A percentile compares a stretch with the other conserved stretches of the same genome.
phyloP scores from a whole-genome alignment of 2,888 invertebrate species.

The Sinelater perroti region DNA sequence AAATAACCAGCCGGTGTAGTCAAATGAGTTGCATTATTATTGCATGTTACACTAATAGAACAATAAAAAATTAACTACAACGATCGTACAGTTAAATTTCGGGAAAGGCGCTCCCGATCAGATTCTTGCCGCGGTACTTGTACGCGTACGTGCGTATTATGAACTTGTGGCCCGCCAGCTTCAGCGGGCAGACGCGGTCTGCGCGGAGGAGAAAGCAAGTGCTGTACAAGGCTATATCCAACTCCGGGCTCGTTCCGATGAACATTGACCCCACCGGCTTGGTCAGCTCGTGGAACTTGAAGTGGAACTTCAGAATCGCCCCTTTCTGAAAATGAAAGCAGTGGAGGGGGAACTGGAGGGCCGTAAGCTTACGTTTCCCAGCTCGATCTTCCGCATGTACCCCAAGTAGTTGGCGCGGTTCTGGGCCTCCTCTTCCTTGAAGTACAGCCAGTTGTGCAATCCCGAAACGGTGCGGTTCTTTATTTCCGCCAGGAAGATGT shows the following conservation, averaged over 20 bases:
- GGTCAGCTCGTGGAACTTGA: constrained; percentile 73
- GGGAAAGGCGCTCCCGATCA: constrained; percentile 84
- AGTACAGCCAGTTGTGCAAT: constrained; percentile 92
- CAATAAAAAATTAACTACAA: not conserved
- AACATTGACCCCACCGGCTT: constrained; percentile 84
- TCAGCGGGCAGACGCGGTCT: constrained; percentile 77
- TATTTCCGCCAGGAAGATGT: constrained; percentile 88
- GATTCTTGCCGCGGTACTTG: constrained; percentile 78
- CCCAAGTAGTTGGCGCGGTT: constrained; percentile 81
- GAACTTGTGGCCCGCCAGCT: constrained; percentile 75
- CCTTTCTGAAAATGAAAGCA: constrained; percentile 72
- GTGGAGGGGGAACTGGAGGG: not conserved
- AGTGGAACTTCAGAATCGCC: constrained; percentile 75
- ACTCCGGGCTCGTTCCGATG: constrained; percentile 87
- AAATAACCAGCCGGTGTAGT: constrained; percentile 1
- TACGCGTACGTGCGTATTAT: constrained; percentile 78
- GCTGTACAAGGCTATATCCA: constrained; percentile 90
- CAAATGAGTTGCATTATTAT: too few relatives aligned
- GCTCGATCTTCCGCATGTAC: constrained; percentile 74
- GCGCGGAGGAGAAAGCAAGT: constrained; percentile 83
- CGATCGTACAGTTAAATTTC: constrained; percentile 67
- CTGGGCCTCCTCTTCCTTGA: constrained; percentile 77
- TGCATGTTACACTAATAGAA: not conserved
- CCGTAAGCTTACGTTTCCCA: constrained; percentile 72
- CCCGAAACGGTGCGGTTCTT: constrained; percentile 82